A percentile compares a stretch with the other conserved stretches of the same genome.
Evolutionary conservation across 2,113 vertebrate genomes (phyloP).

Genomic region (Zapornia atra): DNA sequence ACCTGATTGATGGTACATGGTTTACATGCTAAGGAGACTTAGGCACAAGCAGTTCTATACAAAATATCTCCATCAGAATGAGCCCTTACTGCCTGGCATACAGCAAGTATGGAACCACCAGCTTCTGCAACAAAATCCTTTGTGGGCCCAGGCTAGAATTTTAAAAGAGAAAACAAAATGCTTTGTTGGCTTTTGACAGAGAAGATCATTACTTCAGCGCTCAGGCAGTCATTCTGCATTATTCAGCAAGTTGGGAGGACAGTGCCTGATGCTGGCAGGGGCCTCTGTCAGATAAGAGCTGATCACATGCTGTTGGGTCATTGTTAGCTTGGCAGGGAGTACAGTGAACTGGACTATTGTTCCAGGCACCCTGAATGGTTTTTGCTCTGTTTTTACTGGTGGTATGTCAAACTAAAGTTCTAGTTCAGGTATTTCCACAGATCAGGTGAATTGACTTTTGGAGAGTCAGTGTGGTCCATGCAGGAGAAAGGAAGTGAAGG

Average conservation of each 20-base stretch:
- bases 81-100: not conserved
- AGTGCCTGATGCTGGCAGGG: constrained; percentile 47
- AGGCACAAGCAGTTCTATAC: not conserved
- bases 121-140: constrained; percentile 10
- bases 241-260: constrained; percentile 63
- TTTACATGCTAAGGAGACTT: not conserved
- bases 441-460: not conserved
- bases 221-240: constrained; percentile 52
- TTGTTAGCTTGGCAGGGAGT: constrained; percentile 40
- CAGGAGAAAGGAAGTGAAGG: not conserved
- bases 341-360: constrained; percentile 29
- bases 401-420: not conserved
- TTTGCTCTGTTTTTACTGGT: constrained; percentile 19
- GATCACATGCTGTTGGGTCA: constrained; percentile 54
- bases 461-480: not conserved
- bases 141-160: not conserved
- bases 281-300: not conserved
- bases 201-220: constrained; percentile 42
- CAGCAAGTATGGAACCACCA: not conserved
- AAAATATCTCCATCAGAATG: not conserved
- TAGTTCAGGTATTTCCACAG: not conserved
- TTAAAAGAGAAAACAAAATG: constrained; percentile 45
- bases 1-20: not conserved
- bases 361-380: constrained; percentile 16
- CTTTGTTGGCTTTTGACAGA: constrained; percentile 54